Evolutionary conservation across 2,113 vertebrate species (phyloP).

Genomic region (Macquaria australasica): DNA sequence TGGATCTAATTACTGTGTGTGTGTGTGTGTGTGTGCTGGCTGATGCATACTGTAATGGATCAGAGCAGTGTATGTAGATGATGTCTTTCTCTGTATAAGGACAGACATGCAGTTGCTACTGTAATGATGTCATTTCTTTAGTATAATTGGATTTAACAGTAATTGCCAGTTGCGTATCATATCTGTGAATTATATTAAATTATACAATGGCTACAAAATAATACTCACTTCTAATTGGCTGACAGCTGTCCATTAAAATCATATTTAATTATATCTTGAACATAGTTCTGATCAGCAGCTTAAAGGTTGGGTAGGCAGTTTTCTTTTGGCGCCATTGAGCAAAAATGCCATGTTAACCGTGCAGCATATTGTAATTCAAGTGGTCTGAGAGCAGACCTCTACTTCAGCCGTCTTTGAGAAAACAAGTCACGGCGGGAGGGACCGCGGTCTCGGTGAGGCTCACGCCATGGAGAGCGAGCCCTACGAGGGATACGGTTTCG

Average conservation of each 20-base stretch:
- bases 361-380: too few species aligned
- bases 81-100: conserved; percentile 5
- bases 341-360: too few species aligned
- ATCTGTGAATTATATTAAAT: not conserved
- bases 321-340: too few species aligned
- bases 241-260: not conserved
- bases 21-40: not conserved
- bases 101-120: not conserved
- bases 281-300: not conserved
- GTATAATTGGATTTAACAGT: conserved; percentile 7
- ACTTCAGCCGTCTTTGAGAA: too few species aligned
- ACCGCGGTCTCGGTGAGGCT: too few species aligned
- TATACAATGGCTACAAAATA: not conserved
- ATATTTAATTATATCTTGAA: not conserved
- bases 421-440: too few species aligned
- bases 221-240: not conserved
- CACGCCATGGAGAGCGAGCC: too few species aligned
- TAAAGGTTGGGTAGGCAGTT: too few species aligned
- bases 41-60: conserved; percentile 5
- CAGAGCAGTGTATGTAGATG: not conserved
- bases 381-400: too few species aligned
- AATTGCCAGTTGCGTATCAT: not conserved
- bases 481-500: too few species aligned
- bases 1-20: conserved; percentile 8
- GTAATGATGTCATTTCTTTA: conserved; percentile 24